Evolutionary conservation across 2,113 vertebrate species (phyloP).

Genomic region (Ardeotis arabs): DNA sequence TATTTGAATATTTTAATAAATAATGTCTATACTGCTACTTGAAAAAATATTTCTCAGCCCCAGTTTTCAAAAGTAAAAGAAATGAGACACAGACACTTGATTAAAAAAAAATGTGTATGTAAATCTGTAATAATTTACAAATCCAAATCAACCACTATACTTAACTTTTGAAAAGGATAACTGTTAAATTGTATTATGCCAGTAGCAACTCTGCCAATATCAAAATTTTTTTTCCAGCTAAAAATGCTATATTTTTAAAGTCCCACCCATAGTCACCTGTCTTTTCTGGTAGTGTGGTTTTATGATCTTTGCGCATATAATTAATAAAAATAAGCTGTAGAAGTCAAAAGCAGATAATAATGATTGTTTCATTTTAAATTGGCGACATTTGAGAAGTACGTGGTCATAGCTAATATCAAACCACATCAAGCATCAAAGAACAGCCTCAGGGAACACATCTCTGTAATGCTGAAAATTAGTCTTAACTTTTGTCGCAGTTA

Average conservation of each 20-base stretch:
- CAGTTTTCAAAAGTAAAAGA: neutral
- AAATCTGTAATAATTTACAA: no score
- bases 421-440: neutral
- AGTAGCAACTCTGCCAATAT: neutral
- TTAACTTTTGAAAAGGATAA: no score
- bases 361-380: neutral
- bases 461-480: neutral
- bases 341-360: neutral
- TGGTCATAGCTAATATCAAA: neutral
- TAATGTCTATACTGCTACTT: neutral
- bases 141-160: no score
- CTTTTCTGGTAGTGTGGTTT: neutral
- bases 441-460: neutral
- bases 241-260: neutral
- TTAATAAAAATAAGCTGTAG: neutral
- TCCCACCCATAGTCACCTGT: neutral
- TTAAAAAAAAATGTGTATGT: no score
- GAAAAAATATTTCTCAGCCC: neutral
- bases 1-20: neutral
- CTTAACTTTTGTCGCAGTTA: neutral
- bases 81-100: neutral
- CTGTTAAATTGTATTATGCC: no score
- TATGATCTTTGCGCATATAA: neutral
- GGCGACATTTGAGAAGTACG: neutral
- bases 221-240: neutral